Percentiles rank a stretch among this genome's conserved stretches.
phyloP scores from a whole-genome alignment of 2,888 invertebrate genomes.

The Atherix ibis region DNA sequence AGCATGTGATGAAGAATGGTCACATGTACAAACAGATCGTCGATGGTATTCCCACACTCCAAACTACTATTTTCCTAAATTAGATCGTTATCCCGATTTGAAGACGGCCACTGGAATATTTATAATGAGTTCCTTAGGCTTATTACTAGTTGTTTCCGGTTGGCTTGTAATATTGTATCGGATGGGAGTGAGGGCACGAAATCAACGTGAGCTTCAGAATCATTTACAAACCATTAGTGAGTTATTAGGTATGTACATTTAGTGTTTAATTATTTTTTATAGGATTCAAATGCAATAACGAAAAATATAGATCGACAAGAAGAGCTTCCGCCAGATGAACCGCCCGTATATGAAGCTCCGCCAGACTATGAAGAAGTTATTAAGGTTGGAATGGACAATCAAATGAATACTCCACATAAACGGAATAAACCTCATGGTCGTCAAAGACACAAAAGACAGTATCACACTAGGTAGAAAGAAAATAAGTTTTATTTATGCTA shows the following conservation, averaged over 20 bases:
- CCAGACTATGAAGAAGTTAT: conserved; percentile 56
- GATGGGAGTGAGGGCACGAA: conserved; percentile 43
- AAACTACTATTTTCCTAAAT: conserved; percentile 57
- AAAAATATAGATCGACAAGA: conserved; percentile 33
- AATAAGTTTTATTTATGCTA: too few relatives aligned
- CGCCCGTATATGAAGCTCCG: conserved; percentile 54
- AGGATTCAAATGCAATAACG: not conserved
- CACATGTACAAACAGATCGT: conserved; percentile 36
- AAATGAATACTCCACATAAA: conserved; percentile 23
- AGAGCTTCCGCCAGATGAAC: conserved; percentile 34
- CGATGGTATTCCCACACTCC: conserved; percentile 50
- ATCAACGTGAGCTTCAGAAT: conserved; percentile 46
- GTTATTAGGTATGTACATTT: conserved; percentile 37
- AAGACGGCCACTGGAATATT: conserved; percentile 49
- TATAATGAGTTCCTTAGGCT: conserved; percentile 44
- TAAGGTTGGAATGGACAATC: conserved; percentile 36
- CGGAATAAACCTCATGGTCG: conserved; percentile 11
- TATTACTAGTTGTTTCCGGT: conserved; percentile 44
- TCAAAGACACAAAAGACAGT: too few relatives aligned
- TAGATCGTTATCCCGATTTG: conserved; percentile 45
- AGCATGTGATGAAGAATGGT: conserved; percentile 43
- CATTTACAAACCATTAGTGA: conserved; percentile 53
- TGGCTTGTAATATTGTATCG: conserved; percentile 46
- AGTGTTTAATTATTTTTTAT: not conserved
- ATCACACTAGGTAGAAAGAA: conserved; percentile 10